A percentile compares a stretch with the other conserved stretches of the same genome.
These are phyloP conservation scores for Vulpes lagopus DNA, from an alignment of 2,113 vertebrate genomes.

Conservation along the genomic window DNA sequence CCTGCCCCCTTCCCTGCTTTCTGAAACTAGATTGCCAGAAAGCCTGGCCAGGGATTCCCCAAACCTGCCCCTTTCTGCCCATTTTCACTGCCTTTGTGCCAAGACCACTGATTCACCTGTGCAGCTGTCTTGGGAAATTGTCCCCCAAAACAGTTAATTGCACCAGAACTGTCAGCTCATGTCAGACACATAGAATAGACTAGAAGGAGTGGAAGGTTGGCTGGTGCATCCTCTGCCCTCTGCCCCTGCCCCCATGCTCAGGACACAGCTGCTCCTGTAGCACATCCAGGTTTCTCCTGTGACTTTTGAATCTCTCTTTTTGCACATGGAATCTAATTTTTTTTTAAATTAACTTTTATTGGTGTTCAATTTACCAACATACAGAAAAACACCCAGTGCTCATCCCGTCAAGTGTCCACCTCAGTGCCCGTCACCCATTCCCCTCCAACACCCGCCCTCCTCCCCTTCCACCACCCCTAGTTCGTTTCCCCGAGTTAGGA, in stretches of 20 bases:
- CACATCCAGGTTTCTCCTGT: not conserved
- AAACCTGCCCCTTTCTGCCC: not conserved
- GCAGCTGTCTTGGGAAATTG: not conserved
- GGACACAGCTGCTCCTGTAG: not conserved
- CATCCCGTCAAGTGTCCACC: too few relatives aligned
- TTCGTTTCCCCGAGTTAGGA: too few relatives aligned
- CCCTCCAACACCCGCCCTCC: too few relatives aligned
- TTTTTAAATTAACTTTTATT: too few relatives aligned
- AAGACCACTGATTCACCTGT: not conserved
- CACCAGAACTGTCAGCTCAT: not conserved
- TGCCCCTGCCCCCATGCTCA: fast-evolving
- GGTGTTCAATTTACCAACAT: too few relatives aligned
- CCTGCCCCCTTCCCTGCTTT: not conserved
- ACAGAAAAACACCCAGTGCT: too few relatives aligned
- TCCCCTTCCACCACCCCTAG: too few relatives aligned
- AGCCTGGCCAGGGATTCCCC: not conserved
- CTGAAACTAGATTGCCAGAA: not conserved
- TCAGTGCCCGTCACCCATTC: too few relatives aligned
- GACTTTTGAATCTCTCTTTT: not conserved
- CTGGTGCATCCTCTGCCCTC: not conserved
- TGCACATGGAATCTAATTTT: not conserved
- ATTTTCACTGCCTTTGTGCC: not conserved
- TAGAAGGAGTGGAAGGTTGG: not conserved
- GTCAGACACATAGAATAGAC: not conserved
- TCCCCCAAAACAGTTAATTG: not conserved